A percentile compares a stretch with the other conserved stretches of the same genome.
Evolutionary conservation across 2,113 vertebrate species (phyloP).

Genomic region (Megatriorchis doriae): DNA sequence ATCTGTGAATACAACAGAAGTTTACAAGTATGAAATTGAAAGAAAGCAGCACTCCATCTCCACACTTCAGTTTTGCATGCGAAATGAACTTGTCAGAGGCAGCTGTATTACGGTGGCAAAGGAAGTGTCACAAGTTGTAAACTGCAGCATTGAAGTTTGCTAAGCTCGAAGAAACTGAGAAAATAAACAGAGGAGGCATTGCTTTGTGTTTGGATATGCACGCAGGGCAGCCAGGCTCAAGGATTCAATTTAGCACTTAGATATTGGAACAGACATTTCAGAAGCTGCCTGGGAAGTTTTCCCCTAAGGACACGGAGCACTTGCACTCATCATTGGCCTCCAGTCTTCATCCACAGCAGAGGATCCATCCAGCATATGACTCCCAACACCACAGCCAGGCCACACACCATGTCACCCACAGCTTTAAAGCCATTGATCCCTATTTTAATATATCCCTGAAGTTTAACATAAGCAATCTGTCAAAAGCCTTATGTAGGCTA

Average conservation of each 20-base stretch:
- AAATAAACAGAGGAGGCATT: background rate
- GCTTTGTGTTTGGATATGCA: background rate
- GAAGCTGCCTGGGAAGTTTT: background rate
- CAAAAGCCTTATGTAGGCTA: background rate
- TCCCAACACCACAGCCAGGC: background rate
- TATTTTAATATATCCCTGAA: background rate
- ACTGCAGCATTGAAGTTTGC: background rate
- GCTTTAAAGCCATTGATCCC: background rate
- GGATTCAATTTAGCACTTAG: background rate
- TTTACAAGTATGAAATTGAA: background rate
- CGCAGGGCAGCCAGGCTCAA: background rate
- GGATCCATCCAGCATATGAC: background rate
- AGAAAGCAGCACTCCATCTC: background rate
- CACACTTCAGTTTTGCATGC: background rate
- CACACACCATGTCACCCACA: background rate
- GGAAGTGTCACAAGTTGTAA: background rate
- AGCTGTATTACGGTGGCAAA: background rate
- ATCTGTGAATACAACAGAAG: background rate
- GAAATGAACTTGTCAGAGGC: background rate
- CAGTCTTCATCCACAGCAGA: background rate
- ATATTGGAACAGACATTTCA: background rate
- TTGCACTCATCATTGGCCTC: background rate
- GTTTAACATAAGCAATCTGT: background rate
- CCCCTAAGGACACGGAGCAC: fast-evolving
- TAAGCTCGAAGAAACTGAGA: background rate